Conservation (phyloP, 2,888 invertebrate genomes). For the Hirtodrosophila confusa region DNA sequence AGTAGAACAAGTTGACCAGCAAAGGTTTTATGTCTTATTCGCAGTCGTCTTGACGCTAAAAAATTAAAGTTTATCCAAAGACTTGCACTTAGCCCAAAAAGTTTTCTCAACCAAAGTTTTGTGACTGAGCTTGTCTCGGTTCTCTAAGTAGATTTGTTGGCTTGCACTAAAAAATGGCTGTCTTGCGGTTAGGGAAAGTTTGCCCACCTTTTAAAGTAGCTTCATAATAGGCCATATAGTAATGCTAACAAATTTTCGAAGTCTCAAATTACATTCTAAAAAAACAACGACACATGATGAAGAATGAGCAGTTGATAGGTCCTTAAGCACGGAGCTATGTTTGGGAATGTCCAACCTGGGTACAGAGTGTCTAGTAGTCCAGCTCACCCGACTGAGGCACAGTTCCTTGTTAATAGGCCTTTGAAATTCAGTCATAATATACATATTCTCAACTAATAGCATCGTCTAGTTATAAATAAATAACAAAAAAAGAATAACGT, state of each 20-base stretch:
- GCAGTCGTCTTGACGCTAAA: conserved; percentile 39
- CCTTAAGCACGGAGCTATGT: too few species aligned
- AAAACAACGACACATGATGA: too few species aligned
- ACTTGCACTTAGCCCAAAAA: conserved; percentile 69
- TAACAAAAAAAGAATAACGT: neutral
- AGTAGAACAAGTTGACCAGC: conserved; percentile 25
- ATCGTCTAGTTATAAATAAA: neutral
- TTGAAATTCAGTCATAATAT: neutral
- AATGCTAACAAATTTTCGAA: conserved; percentile 25
- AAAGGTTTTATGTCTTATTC: conserved; percentile 44
- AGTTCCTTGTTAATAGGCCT: neutral
- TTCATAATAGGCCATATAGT: conserved; percentile 42
- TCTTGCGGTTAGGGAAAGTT: neutral
- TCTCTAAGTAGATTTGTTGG: conserved; percentile 66
- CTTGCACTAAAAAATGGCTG: conserved; percentile 26
- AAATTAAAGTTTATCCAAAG: conserved; percentile 60
- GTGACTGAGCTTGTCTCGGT: conserved; percentile 45
- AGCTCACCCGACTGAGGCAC: too few species aligned
- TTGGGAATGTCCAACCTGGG: too few species aligned
- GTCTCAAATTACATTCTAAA: neutral
- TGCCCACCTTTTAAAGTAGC: conserved; percentile 14
- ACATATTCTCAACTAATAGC: neutral
- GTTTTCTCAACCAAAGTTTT: conserved; percentile 59
- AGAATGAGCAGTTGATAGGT: too few species aligned
- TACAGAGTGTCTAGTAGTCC: too few species aligned